Conservation (phyloP, 64 coral and sea anemone species). For the Dendrophyllia cribrosa region DNA sequence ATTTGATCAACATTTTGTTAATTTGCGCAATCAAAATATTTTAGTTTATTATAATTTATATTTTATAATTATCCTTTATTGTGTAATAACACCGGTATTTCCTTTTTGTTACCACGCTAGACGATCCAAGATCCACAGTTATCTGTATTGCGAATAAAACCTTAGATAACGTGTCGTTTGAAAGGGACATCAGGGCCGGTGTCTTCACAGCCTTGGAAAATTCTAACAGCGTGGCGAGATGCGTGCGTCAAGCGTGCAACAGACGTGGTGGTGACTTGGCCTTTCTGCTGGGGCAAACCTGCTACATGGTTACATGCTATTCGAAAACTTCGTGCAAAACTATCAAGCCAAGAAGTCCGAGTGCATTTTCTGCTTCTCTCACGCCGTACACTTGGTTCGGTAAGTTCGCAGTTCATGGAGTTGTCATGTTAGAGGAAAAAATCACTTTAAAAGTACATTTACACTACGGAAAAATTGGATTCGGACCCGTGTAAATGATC, state of each 20-base stretch:
- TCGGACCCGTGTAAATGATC: too few relatives aligned
- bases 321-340: conserved; percentile 52
- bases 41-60: too few relatives aligned
- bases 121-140: conserved; percentile 68
- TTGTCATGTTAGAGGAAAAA: too few relatives aligned
- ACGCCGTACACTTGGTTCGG: conserved; percentile 86
- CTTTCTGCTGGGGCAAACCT: conserved; percentile 64
- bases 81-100: neutral
- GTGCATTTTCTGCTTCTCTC: conserved; percentile 18
- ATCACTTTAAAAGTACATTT: too few relatives aligned
- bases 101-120: neutral
- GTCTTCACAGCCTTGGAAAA: conserved; percentile 62
- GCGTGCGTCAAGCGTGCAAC: conserved; percentile 79
- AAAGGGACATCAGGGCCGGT: conserved; percentile 62
- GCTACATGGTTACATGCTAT: conserved; percentile 79
- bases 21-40: too few relatives aligned
- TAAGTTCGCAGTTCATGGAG: conserved; percentile 6
- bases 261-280: conserved; percentile 60
- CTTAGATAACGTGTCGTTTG: conserved; percentile 53
- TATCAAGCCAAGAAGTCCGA: neutral
- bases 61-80: too few relatives aligned
- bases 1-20: too few relatives aligned
- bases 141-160: conserved; percentile 73
- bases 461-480: too few relatives aligned
- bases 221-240: conserved; percentile 38